Conservation (phyloP, 2,888 invertebrate species). For the Tuberolachnus salignus region DNA sequence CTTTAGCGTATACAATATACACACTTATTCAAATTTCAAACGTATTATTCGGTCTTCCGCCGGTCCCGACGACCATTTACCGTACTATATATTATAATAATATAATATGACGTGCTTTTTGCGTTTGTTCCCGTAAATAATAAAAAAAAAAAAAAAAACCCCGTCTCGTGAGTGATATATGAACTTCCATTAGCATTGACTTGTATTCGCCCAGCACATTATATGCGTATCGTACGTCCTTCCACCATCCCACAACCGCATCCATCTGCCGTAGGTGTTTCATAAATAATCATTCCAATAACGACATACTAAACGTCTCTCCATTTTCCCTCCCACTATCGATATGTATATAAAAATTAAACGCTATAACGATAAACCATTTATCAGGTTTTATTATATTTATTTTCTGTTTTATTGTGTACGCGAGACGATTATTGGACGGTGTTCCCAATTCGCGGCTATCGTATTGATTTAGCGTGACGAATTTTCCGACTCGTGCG, state of each 20-base stretch:
- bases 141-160: neutral
- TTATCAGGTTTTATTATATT: conserved; percentile 23
- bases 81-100: neutral
- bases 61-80: neutral
- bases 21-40: neutral
- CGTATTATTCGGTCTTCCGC: neutral
- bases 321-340: neutral
- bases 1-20: neutral
- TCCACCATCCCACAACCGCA: too few relatives aligned
- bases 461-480: too few relatives aligned
- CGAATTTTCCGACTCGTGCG: too few relatives aligned
- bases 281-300: conserved; percentile 17
- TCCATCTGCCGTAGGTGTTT: neutral
- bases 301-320: neutral
- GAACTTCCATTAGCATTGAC: conserved; percentile 36
- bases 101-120: neutral
- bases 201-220: conserved; percentile 4
- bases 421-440: neutral
- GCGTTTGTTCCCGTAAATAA: neutral
- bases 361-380: conserved; percentile 14
- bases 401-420: neutral
- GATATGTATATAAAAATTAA: neutral
- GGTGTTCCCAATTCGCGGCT: neutral
- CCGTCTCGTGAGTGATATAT: neutral
- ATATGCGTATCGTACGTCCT: neutral